phyloP scores from a whole-genome alignment of 2,888 invertebrate genomes.

The Rugalucina vietnamica region DNA sequence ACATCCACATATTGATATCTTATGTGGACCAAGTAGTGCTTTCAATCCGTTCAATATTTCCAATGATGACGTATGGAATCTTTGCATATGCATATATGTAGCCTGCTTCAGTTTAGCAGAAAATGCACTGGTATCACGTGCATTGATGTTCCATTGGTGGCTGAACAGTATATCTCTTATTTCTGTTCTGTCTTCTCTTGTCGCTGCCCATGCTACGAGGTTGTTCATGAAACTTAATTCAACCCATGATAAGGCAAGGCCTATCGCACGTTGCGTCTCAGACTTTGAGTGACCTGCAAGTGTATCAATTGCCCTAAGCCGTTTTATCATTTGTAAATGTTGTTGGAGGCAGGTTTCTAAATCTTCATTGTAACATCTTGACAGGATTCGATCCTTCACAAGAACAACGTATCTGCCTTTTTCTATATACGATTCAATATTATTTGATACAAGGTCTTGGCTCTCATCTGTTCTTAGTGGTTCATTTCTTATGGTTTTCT shows the following conservation, averaged over 20 bases:
- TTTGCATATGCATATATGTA: not conserved
- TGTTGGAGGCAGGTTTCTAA: not conserved
- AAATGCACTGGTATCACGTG: not conserved
- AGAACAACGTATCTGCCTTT: not conserved
- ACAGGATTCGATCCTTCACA: not conserved
- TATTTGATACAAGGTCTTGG: not conserved
- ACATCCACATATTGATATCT: not conserved
- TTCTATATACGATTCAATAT: not conserved
- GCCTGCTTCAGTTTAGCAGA: slow-evolving; percentile 1
- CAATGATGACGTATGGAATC: not conserved
- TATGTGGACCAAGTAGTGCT: not conserved
- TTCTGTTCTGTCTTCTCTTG: not conserved
- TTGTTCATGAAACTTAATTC: not conserved
- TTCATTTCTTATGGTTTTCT: not conserved
- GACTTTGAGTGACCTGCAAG: not conserved
- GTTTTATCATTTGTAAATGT: not conserved
- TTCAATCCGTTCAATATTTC: not conserved
- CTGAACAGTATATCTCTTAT: not conserved
- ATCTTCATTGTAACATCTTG: not conserved
- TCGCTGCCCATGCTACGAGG: not conserved
- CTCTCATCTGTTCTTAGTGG: not conserved
- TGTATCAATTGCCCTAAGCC: not conserved
- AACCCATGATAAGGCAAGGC: not conserved
- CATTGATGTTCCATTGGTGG: not conserved
- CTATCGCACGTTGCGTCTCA: not conserved